Evolutionary conservation across 2,888 invertebrate genomes (phyloP), one percentile per base, ranked within the genome.

Genomic region (Macrosiphum euphorbiae): DNA sequence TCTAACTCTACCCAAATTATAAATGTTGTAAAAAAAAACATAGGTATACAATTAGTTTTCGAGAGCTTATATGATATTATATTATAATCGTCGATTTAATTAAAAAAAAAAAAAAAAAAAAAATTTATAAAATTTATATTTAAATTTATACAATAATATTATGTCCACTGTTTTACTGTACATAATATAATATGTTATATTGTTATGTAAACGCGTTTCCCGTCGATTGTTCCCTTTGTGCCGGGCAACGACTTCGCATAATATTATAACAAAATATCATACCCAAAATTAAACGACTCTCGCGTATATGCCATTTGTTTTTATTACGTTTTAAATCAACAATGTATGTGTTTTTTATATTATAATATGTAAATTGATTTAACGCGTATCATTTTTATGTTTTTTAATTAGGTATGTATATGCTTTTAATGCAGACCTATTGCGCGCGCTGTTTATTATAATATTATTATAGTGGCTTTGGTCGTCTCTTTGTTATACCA

Each of bases 281-380:
- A n/a, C 86, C 78, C 35, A 78, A 78, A 88, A 88, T 88, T 55
- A 35, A 41, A 28, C 41, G 41, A 90, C 26, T 35, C 90, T 35
- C 90, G 78, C 35, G 50, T 78, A 47, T 78, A 67, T 78, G 41
- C 52, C 52, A 55, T 88, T 88, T 88, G 88, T 78, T 90, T 78
- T 91, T 44, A 55, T 90, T 84, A n/a, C 41, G 28, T 84, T 44
- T 35, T 84, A 52, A 52, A 84, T 41, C 35, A 41, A 55, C 52
- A 91, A 78, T 35, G 35, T 26, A 3, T 50, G 8, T 41, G 52
- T 35, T 1, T 90, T 13, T 55, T 88, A 47, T 89, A 41, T 13
- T 89, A 44, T 61, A 61, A 52, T 91, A 91, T 91, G 91, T 55
- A 91, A 91, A 91, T 91, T 44, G 91, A 84, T 91, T 84, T 55